A percentile compares a stretch with the other conserved stretches of the same genome.
These are phyloP conservation scores for Campodea augens DNA, from an alignment of 1,140 invertebrate species.

Conservation along the genomic window DNA sequence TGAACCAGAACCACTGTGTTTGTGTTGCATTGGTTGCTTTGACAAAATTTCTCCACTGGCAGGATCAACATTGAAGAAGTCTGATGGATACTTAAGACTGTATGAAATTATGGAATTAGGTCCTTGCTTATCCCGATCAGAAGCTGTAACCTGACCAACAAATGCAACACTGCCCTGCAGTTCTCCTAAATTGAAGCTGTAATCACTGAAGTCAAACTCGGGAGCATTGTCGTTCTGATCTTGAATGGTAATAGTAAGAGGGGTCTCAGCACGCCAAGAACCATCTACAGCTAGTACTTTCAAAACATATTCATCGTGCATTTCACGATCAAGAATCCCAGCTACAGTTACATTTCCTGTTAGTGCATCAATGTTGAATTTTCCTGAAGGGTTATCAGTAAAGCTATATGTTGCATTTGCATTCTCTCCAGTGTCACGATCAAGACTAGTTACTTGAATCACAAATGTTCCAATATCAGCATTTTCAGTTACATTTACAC, in stretches of 20 bases:
- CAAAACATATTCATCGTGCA: conserved; percentile 73
- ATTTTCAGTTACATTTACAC: conserved; percentile 90
- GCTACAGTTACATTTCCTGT: conserved; percentile 82
- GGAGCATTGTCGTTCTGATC: conserved; percentile 90
- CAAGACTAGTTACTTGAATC: conserved; percentile 74
- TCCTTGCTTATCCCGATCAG: conserved; percentile 75
- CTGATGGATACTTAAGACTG: conserved; percentile 69
- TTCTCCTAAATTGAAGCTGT: conserved; percentile 79
- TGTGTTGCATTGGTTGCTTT: conserved; percentile 60
- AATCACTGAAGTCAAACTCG: conserved; percentile 68
- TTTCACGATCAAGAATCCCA: conserved; percentile 63
- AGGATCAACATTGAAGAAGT: conserved; percentile 75
- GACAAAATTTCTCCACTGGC: conserved; percentile 75
- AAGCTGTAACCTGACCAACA: conserved; percentile 72
- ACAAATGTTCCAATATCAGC: conserved; percentile 80
- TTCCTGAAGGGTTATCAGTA: conserved; percentile 66
- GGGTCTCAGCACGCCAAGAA: conserved; percentile 71
- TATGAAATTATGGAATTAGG: conserved; percentile 89
- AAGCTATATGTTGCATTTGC: conserved; percentile 77
- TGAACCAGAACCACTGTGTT: conserved; percentile 39
- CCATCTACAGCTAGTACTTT: conserved; percentile 74
- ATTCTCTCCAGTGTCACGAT: conserved; percentile 67
- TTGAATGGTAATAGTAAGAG: conserved; percentile 77
- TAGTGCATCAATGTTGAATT: conserved; percentile 69
- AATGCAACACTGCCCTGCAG: conserved; percentile 52